Evolutionary conservation across 2,797 vertebrate species (phyloP), one percentile per base, ranked within the genome.

Genomic region (Dermochelys coriacea): DNA sequence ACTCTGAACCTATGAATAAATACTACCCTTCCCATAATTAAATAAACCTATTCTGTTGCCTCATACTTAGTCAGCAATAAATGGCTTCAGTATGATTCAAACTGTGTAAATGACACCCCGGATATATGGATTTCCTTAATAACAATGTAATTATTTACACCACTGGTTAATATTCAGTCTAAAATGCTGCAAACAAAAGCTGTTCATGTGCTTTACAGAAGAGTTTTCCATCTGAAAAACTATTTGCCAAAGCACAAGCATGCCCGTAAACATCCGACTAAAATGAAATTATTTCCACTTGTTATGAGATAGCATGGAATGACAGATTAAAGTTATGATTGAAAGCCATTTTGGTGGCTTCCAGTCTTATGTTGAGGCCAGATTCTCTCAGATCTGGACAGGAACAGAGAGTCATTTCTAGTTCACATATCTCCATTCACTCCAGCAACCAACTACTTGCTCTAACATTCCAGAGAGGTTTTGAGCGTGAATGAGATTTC

Each of bases 21-120:
- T 74, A 37, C 55, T 97, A 71, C 93, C 89, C 97, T 95, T 77
- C 34, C 54, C 89, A 34, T 89, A 94, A 97, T 96, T 94, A 97
- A 95, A 94, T 92, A 96, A 97, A 96, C 12, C 34, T 80, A 55
- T 77, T 84, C 57, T 84, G 68, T 75, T 96, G 79, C 75, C 89
- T 97, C 37, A 21, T 57, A 51, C 75, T 91, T 93, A 86, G 85
- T 94, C 37, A 71, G 80, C 45, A 82, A 57, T 68, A 54, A 61
- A 82, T 78, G 91, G 87, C 87, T 93, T 82, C 88, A 85, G 61
- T 88, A 52, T 79, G 37, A 96, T 96, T 95, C 41, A 50, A 71
- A 23, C 31, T 52, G 12, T 64, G 21, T 8, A 89, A 94, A 79
- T 7, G 19, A 59, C 18, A 50, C 64, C 57, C 41, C 3, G 75